Base-by-base conservation (phyloP, 2,888 invertebrate species). In the Malacosoma neustria region DNA sequence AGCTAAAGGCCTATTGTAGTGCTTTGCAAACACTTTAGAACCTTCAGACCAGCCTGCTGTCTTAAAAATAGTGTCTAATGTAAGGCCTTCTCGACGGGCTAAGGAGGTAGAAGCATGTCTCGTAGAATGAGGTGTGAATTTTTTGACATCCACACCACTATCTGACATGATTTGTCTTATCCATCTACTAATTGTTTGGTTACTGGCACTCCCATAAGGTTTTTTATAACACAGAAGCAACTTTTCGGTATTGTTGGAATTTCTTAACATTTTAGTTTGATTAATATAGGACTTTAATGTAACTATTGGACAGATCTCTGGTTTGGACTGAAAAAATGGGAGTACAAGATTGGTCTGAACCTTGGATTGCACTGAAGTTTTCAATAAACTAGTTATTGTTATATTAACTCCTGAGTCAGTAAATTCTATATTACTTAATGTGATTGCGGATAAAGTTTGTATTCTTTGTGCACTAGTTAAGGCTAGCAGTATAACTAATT, bases 351-450 rank as follows among this genome's bases (percentile, higher is more conserved):
- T 7, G 6, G 7, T 5, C 9, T 22, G 22, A 22, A 22, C 5
- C 9, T 2, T 9, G 9, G 5, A 7, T 22, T 34, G 38, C 30
- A 30, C 36, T 9, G 46, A 41, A 1, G 49, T 45, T 43, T 50
- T 48, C 12, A 46, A 41, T 31, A 42, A 7, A 30, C 39, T 42
- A 5, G 35, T 3, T 13, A 42, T 37, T 35, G 41, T 48, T 13
- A 42, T 41, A 2, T 22, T 7, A 14, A 45, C 39, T 3, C 12
- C 34, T 14, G 39, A 30, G 3, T 34, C 7, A 3, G 41, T 30
- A 36, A 41, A 7, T 4, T 5, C 6, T 7, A 38, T 38, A 37
- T 47, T 42, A 12, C 38, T 31, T 32, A 34, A 22, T 35, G 36
- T 38, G 11, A 32, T 34, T 30, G 43, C 13, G 31, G 32, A 31